These are phyloP conservation scores for Lissonota sp. DNA, from an alignment of 2,888 invertebrate genomes.

Conservation along the genomic window DNA sequence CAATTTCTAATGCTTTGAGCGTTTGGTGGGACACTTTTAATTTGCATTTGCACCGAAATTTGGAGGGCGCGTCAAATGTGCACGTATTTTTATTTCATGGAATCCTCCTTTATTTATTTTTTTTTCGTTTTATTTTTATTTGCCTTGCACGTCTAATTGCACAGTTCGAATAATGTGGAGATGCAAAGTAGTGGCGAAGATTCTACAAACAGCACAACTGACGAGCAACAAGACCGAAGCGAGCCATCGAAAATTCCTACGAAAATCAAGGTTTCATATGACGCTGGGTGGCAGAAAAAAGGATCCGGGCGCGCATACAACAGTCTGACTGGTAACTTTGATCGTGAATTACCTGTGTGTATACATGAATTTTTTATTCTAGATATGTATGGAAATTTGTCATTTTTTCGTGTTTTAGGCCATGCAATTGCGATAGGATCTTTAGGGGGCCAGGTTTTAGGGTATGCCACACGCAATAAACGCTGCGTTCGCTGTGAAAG, in stretches of 20 bases:
- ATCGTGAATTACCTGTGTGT: not conserved
- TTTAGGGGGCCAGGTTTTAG: not conserved
- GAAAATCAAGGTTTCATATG: conserved; percentile 45
- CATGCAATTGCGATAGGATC: not conserved
- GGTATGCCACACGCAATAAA: not conserved
- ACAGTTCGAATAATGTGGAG: too few relatives aligned
- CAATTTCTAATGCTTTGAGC: too few relatives aligned
- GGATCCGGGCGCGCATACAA: conserved; percentile 55
- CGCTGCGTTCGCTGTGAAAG: not conserved
- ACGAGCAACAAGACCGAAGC: not conserved
- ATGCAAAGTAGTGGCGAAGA: too few relatives aligned
- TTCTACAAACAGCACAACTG: not conserved
- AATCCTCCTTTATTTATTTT: not conserved
- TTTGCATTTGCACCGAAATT: too few relatives aligned
- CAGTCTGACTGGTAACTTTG: conserved; percentile 53
- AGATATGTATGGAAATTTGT: not conserved
- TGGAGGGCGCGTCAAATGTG: too few relatives aligned
- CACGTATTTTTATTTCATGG: not conserved
- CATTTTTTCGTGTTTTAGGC: not conserved
- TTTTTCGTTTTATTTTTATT: not conserved
- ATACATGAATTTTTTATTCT: not conserved
- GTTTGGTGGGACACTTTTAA: too few relatives aligned
- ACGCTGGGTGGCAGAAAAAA: conserved; percentile 60
- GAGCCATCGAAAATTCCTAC: not conserved
- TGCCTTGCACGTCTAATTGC: not conserved